Percentiles rank a stretch among this genome's conserved stretches.
These are phyloP conservation scores for Pseudorasbora parva DNA, from an alignment of 2,113 vertebrate species.

Conservation along the genomic window DNA sequence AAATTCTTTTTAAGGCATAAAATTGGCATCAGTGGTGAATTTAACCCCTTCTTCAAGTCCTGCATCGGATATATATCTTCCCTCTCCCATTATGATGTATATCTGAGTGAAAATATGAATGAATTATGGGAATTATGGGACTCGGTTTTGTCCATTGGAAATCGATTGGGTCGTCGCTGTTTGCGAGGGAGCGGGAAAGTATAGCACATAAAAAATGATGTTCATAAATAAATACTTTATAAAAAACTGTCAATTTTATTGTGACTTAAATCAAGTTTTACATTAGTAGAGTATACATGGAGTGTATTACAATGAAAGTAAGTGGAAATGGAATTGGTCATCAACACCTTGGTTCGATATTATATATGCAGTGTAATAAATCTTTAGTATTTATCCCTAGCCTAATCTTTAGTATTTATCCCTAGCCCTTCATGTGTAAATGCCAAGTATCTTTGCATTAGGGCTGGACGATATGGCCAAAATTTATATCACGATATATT, in stretches of 20 bases:
- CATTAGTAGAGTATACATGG: too few species aligned
- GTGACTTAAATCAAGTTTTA: too few species aligned
- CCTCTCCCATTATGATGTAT: too few species aligned
- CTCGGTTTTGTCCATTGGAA: not conserved
- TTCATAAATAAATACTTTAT: too few species aligned
- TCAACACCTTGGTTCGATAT: not conserved
- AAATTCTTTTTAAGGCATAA: constrained; percentile 38
- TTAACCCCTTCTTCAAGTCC: not conserved
- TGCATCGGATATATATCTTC: not conserved
- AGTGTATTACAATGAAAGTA: not conserved
- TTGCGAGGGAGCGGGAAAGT: not conserved
- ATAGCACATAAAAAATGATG: too few species aligned
- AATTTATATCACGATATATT: too few species aligned
- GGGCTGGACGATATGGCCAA: too few species aligned
- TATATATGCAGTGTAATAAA: not conserved
- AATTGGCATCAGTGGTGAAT: not conserved
- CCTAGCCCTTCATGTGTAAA: not conserved
- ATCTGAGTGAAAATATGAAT: too few species aligned
- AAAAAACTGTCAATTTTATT: too few species aligned
- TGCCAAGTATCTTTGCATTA: not conserved
- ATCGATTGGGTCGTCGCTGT: not conserved
- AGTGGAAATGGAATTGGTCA: not conserved
- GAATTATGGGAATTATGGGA: not conserved
- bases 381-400: too few species aligned
- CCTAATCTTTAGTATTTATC: not conserved